A percentile compares a stretch with the other conserved stretches of the same genome.
phyloP scores from a whole-genome alignment of 2,888 invertebrate genomes.

The Scaptomyza polygonia region DNA sequence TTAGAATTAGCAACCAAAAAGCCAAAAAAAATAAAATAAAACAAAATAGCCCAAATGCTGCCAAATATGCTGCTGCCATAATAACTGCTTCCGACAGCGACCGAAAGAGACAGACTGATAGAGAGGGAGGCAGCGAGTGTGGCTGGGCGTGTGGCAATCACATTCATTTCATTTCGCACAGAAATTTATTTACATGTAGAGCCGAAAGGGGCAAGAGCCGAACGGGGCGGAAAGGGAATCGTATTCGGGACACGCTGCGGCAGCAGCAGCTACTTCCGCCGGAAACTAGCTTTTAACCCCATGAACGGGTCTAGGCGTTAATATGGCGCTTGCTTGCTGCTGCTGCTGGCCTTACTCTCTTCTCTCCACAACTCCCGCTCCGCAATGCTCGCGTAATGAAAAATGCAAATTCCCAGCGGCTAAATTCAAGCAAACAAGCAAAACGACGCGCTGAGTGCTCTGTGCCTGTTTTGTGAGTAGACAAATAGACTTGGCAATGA shows the following conservation, averaged over 20 bases:
- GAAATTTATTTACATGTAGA: slow-evolving; percentile 76
- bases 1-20: slow-evolving; percentile 64
- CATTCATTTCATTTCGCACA: slow-evolving; percentile 80
- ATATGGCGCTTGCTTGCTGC: slow-evolving; percentile 67
- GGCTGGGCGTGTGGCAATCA: slow-evolving; percentile 71
- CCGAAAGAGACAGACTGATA: neutral
- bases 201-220: neutral
- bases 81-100: slow-evolving; percentile 73
- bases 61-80: slow-evolving; percentile 73
- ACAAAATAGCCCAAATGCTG: slow-evolving; percentile 37
- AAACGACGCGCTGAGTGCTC: slow-evolving; percentile 72
- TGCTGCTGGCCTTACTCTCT: neutral
- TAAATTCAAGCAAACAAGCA: slow-evolving; percentile 82
- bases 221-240: slow-evolving; percentile 8
- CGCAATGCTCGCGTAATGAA: slow-evolving; percentile 74
- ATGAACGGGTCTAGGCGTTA: slow-evolving; percentile 77
- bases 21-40: slow-evolving; percentile 27
- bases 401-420: slow-evolving; percentile 83
- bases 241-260: slow-evolving; percentile 62
- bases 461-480: slow-evolving; percentile 48
- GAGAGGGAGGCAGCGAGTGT: slow-evolving; percentile 2
- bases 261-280: slow-evolving; percentile 79
- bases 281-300: slow-evolving; percentile 81
- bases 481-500: slow-evolving; percentile 67
- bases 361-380: slow-evolving; percentile 45